Evolutionary conservation across 2,888 invertebrate species (phyloP), one percentile per base, ranked within the genome.

Genomic region (Corbicula japonica): DNA sequence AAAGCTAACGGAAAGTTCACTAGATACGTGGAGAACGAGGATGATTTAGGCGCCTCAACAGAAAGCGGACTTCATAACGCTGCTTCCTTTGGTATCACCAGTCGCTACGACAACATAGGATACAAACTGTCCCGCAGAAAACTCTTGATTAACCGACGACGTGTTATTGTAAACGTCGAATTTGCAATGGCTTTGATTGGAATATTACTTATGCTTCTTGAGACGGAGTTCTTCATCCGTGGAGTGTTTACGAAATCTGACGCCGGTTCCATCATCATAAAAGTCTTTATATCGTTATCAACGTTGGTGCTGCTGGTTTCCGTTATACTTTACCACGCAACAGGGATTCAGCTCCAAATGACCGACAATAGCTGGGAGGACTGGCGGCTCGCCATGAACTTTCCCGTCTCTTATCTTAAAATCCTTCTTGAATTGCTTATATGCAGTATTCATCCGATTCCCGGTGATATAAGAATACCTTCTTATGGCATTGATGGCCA

Each of bases 351-450:
- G 52, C 69, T 90, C 4, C 80, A 78, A n/a, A 89, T 89, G 89
- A 86, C 87, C 1, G 88, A 88, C 72, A 88, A 89, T 60, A 85
- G 87, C 50, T 77, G 88, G 76, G 87, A 88, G 50, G 87, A 90
- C 63, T 90, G 90, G 89, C 70, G 88, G 46, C 75, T 90, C 30
- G 88, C 87, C 6, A 85, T 87, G 38, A 73, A 76, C 15, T 86
- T 84, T 50, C 82, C 85, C 2, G 76, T 80, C 76, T 85, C 86
- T 1, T 86, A 85, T 56, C 23, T 83, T 6, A 87, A 87, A 75
- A 73, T 90, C 15, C 30, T 74, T 4, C n/a, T 86, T 1, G 90
- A 90, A 65, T 60, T 90, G 2, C 15, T 83, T 1, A 78, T 90
- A 15, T 89, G 89, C 77, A 66, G 76, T 21, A 83, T 90, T 30